Evolutionary conservation across 2,113 vertebrate genomes (phyloP), one percentile per base, ranked within the genome.

Genomic region (Bubalus kerabau): DNA sequence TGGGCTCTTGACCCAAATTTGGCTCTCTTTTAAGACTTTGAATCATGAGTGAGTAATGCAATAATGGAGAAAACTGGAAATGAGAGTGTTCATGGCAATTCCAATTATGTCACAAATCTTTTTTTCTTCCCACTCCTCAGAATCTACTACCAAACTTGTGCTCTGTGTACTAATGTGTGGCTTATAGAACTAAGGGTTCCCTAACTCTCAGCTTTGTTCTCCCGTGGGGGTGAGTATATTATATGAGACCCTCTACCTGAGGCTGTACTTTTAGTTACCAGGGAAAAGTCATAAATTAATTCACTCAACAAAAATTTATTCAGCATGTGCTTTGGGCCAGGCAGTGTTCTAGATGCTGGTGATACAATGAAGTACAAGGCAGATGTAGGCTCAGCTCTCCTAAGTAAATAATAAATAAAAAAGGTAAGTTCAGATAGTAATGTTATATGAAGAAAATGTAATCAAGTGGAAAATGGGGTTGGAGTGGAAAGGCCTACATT

Each of bases 1-100:
- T 94, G 84, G 82, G 76, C 67, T 80, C 56, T 94, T 95, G 54
- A 48, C 54, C 48, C 54, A 80, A 94, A 94, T 97, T 84, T 85
- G 84, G 43, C 56, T 88, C 57, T 85, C 32, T 71, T 56, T 88
- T 74, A 95, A 48, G 87, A 85, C 46, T 90, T 82, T 85, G 74
- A 97, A 87, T 93, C 48, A n/a, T 81, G 48, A 86, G 12, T 90
- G 60, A 95, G 8, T 57, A 54, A 91, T 89, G 40, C 17, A 85
- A 50, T 62, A 21, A 86, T 92, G 67, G 60, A 92, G 6, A 56
- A 57, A 48, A 71, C 24, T 84, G 36, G 52, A 91, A 93, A 40
- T 74, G 32, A 92, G 23, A 92, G 32, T 62, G 78, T 84, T 90
- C 14, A 5, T 9, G 64, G 71, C 23, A 81, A 86, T 92, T 95